Percentiles rank a stretch among this genome's conserved stretches.
phyloP scores from a whole-genome alignment of 2,797 vertebrate genomes.

The Neomorphus geoffroyi region DNA sequence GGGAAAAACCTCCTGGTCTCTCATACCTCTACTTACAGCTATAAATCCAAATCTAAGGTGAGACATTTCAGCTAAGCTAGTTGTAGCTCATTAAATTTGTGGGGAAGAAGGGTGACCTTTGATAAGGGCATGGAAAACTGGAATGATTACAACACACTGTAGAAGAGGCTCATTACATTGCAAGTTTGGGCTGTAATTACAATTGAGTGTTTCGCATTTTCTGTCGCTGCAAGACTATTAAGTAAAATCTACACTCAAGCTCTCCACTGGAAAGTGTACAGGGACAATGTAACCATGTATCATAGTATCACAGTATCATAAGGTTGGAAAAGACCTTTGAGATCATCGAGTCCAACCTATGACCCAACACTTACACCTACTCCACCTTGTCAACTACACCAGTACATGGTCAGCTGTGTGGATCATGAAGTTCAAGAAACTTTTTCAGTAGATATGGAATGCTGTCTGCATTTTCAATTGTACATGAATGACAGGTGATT shows the following conservation, averaged over 20 bases:
- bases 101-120: not conserved
- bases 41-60: not conserved
- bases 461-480: not conserved
- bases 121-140: not conserved
- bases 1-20: not conserved
- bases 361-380: too few species aligned
- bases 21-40: not conserved
- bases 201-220: not conserved
- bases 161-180: not conserved
- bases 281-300: accelerated
- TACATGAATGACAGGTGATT: not conserved
- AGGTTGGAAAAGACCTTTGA: too few species aligned
- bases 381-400: too few species aligned
- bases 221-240: not conserved
- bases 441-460: not conserved
- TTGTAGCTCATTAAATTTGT: not conserved
- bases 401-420: not conserved
- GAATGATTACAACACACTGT: not conserved
- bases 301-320: too few species aligned
- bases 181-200: not conserved
- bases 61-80: not conserved
- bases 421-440: not conserved
- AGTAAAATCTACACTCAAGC: not conserved
- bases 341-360: too few species aligned
- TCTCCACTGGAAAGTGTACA: not conserved